Evolutionary conservation across 2,797 vertebrate species (phyloP).

Genomic region (Notolabrus celidotus): DNA sequence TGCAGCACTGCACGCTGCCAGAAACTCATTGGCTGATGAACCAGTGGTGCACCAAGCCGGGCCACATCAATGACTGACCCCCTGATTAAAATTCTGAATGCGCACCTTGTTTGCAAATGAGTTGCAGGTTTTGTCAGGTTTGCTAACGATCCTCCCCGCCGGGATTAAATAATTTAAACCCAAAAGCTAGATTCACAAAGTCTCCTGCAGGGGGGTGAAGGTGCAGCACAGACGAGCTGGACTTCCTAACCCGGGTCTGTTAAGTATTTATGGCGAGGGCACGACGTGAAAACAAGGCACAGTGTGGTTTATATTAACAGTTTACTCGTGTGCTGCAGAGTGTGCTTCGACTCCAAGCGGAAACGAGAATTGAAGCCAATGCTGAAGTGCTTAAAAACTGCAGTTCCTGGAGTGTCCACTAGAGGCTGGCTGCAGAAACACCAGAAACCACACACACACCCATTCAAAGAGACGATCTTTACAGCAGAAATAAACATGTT

Average conservation of each 20-base stretch:
- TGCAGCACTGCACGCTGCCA: neutral
- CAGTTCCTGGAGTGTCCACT: no score
- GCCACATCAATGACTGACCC: conserved; percentile 14
- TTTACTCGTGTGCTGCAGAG: no score
- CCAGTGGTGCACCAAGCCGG: neutral
- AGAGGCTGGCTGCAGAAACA: no score
- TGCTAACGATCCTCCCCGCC: conserved; percentile 24
- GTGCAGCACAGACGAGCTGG: neutral
- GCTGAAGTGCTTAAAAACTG: no score
- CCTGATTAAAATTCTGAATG: conserved; percentile 40
- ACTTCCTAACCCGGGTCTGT: neutral
- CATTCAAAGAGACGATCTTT: no score
- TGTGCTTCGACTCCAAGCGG: no score
- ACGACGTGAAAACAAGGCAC: no score
- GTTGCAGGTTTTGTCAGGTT: conserved; percentile 17
- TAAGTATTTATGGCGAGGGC: neutral
- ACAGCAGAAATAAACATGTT: no score
- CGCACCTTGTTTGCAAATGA: conserved; percentile 13
- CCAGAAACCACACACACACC: no score
- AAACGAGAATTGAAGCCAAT: no score
- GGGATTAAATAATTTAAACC: conserved; percentile 22
- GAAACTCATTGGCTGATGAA: conserved; percentile 5
- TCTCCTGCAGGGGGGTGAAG: neutral
- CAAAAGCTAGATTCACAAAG: neutral
- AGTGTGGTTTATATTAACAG: no score